Base-by-base conservation (phyloP, 2,797 vertebrate genomes). In the Anguilla pacifica region DNA sequence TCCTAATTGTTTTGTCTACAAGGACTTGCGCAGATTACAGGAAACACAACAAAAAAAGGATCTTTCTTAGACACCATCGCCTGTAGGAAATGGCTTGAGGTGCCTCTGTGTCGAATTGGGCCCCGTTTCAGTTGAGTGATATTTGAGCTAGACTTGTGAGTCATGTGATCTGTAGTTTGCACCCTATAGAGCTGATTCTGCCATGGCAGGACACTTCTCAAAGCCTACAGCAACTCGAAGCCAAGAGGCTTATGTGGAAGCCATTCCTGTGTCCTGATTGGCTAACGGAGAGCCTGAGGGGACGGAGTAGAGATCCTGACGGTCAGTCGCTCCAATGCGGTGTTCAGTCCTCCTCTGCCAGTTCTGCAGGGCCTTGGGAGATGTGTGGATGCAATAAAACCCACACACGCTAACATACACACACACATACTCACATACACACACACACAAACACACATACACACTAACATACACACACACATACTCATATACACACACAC, bases 1-100 rank as follows among this genome's bases (percentile, higher is more conserved):
- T 90, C 92, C 90, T 92, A 88, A 89, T 90, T 94, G 93, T 95
- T 94, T 90, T 92, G 93, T 94, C 93, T 94, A 91, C 39, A 64
- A 86, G 31, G 90, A 82, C 88, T 84, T 22, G 67, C 86, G 90
- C 25, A 74, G 93, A 94, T 94, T 93, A 93, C 91, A 87, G 93
- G 49, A 92, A 93, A 94, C 92, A 93, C 92, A 92, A 91, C 55
- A 51, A 3, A 74, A 17, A 72, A 39, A 57, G 83, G 46, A 79
- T 79, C 39, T 79, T 46, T 79, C 5, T 43, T 7, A 79, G 74
- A 46, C 35, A 11, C n/a, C 6, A n/a, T 72, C n/a, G 13, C 70
- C 70, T 72, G 10, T n/a, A 70, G 64, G 10, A n/a, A 70, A 28
- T 61, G 59, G 59, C 59, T 61, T 15, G 57, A 59, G 57, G 57